phyloP scores from a whole-genome alignment of 2,797 vertebrate species.

The Zenarchopterus dispar region DNA sequence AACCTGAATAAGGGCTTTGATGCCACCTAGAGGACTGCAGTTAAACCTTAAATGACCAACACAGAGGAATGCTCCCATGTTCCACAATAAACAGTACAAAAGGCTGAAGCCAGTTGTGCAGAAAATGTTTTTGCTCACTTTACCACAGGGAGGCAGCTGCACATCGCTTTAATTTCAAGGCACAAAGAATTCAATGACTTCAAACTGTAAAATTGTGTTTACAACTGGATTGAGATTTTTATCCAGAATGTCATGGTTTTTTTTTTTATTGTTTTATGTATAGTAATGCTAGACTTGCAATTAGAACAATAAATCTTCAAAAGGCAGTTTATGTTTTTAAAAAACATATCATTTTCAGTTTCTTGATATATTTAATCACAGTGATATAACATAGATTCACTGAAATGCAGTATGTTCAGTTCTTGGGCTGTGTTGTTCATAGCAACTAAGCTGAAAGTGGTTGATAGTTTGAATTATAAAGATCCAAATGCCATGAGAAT shows the following conservation, averaged over 20 bases:
- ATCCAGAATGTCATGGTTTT: too few species aligned
- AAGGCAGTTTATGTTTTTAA: too few species aligned
- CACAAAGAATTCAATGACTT: not conserved
- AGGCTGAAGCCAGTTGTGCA: conserved; percentile 11
- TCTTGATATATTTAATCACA: not conserved
- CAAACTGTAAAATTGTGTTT: not conserved
- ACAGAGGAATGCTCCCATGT: conserved; percentile 29
- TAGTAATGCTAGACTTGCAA: too few species aligned
- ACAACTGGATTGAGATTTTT: not conserved
- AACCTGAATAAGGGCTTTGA: conserved; percentile 53
- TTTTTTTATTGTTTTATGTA: too few species aligned
- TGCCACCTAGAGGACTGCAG: conserved; percentile 70
- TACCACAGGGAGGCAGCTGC: conserved; percentile 18
- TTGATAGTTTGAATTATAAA: conserved; percentile 15
- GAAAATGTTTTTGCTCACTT: not conserved
- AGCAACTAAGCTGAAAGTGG: not conserved
- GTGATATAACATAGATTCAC: not conserved
- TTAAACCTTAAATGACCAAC: conserved; percentile 23
- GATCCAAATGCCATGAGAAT: conserved; percentile 59
- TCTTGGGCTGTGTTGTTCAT: not conserved
- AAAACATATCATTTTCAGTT: not conserved
- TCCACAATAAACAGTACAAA: conserved; percentile 24
- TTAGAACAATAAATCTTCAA: too few species aligned
- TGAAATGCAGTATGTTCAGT: not conserved
- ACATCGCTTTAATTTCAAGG: not conserved